Evolutionary conservation across 1,140 invertebrate genomes (phyloP), one percentile per base, ranked within the genome.

Genomic region (Amphibalanus amphitrite): DNA sequence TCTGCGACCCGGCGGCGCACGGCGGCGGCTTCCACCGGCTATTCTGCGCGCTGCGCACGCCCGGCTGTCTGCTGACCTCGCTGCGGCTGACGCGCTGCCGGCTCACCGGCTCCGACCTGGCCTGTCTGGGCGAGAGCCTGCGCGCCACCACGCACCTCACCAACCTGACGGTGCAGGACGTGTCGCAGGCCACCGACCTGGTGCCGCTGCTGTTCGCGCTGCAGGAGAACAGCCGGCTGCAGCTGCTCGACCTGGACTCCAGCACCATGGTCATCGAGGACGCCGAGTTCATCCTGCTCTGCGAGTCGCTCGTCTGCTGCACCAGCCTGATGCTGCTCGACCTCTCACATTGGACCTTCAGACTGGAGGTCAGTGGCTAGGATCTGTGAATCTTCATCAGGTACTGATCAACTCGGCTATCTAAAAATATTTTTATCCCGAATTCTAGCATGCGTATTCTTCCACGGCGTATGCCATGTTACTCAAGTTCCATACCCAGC

Each of bases 271-370:
- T 82, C n/a, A 76, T 84, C 69, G 83, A 83, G 20, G 84, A 85
- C 76, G 82, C 82, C 68, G 78, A 83, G n/a, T 81, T 84, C 8
- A 81, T 83, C 71, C 78, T 85, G 28, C 78, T 83, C 0, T 82
- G 82, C 67, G 81, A 83, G 73, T 81, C 83, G 25, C 77, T 85
- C 8, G 79, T 80, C 13, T 82, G 82, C 70, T 85, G 84, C 75
- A 77, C 76, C 1, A 83, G 81, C 13, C 79, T 85, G 0, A 76
- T 83, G 26, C 77, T 84, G 6, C 78, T 85, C 26, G 83, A 81
- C 71, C 76, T 85, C 38, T 83, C 84, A 72, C 83, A 84, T 59
- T 85, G 84, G 84, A 85, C 82, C 28, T 82, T 85, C 70, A 79
- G 83, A 71, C 81, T 85, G 73, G 83, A 85, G 80, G 84, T 84